Base-by-base conservation (phyloP, 2,113 vertebrate species). In the Apaloderma vittatum region DNA sequence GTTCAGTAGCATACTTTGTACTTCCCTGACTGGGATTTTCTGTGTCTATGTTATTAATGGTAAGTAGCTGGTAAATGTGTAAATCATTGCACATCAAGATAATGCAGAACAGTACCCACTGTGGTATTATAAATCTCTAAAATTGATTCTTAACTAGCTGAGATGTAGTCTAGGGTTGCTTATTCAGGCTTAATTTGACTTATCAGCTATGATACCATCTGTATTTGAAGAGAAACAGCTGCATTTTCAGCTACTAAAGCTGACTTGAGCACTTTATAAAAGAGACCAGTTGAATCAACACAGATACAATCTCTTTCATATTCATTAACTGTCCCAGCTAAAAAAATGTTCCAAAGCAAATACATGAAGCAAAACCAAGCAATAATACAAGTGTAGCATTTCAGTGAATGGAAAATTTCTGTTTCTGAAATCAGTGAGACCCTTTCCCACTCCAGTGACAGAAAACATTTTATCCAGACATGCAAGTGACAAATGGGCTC, bases 121-220 rank as follows among this genome's bases (percentile, higher is more conserved):
- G 57, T 92, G 83, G 88, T 96, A 80, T 70, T 84, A 77, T 94
- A 96, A 96, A 93, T 98, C 95, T 97, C 83, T 85, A 82, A 76
- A 95, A 94, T 17, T 88, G 91, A 97, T 97, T 97, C 85, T 93
- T 82, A 96, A 93, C 93, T 92, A 88, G 93, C 86, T 94, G 88
- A 95, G 92, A 93, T 94, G 86, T 83, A 65, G 91, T 97, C 75
- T 97, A 84, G 46, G 26, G 54, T 93, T 97, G 91, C 93, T 97
- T 97, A 81, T 95, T 97, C 88, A 94, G 92, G 94, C 90, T 98
- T 97, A 97, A 97, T 97, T 97, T 94, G 95, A 96, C 96, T 97
- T 97, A 91, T 88, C 94, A 91, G 75, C 79, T 94, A 86, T 71
- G 79, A 96, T 94, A 87, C 74, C 74, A 75, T 66, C 73, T 94